Base-by-base conservation (phyloP, 2,797 vertebrate species). In the Pseudomugil gertrudae region DNA sequence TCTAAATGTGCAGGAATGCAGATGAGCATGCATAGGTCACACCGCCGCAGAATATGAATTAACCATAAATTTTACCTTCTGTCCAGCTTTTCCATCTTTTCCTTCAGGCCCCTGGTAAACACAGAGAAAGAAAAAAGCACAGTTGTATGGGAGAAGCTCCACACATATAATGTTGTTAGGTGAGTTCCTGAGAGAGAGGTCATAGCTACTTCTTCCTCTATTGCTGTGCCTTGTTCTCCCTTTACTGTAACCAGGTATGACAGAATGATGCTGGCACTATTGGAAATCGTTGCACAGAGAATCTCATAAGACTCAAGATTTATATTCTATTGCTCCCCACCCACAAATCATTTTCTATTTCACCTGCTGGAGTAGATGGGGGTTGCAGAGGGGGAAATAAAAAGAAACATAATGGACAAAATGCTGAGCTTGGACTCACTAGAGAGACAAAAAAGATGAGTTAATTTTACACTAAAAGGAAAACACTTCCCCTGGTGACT, bases 211-310 rank as follows among this genome's bases (percentile, higher is more conserved):
- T 47, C 50, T 45, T 53, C 50, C 60, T 57, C 56, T 62, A 60
- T 48, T 55, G 53, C 64, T 80, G 68, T 61, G 53, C 66, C 79
- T 57, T 54, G 35, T 80, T 64, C 80, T 75, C 65, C 66, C 69
- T 75, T 71, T 74, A 45, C 69, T 61, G 74, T 89, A 93, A 92
- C 80, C 86, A 86, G 83, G 78, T 89, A 86, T 91, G 90, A 92
- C 80, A 87, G 87, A 93, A 90, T 76, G 84, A 89, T 80, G 80
- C 78, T 84, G 87, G 85, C 78, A 69, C 84, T 88, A 92, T 88
- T 88, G 90, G 86, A 93, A 93, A 92, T 91, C 87, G 69, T 92
- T 94, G 87, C 86, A 70, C 86, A 87, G 75, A 83, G 69, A 81
- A 74, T 88, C 87, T 92, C 86, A 89, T 84, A 85, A 85, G 77